Evolutionary conservation across 2,797 vertebrate genomes (phyloP).

Genomic region (Spinus pinus): DNA sequence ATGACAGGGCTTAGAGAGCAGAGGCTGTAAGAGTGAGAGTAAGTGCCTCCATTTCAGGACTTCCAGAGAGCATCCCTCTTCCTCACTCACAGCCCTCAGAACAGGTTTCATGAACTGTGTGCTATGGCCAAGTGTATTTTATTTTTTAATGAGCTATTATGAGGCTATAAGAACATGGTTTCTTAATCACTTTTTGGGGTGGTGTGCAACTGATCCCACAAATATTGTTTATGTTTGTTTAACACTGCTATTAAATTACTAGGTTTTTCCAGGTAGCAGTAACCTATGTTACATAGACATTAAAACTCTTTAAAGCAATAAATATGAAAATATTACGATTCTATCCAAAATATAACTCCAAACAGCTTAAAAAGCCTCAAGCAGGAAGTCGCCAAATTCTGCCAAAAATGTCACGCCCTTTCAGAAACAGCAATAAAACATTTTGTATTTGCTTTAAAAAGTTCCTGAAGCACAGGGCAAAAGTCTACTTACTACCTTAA

Average conservation of each 20-base stretch:
- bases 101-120: not conserved
- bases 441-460: not conserved
- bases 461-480: not conserved
- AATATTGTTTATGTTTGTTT: not conserved
- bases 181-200: not conserved
- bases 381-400: not conserved
- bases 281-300: not conserved
- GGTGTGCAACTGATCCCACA: accelerated
- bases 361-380: conserved; percentile 38
- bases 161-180: not conserved
- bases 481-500: not conserved
- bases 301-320: not conserved
- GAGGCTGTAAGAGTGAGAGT: not conserved
- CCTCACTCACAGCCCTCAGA: not conserved
- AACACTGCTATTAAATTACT: not conserved
- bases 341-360: conserved; percentile 70
- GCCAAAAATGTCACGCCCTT: not conserved
- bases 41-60: not conserved
- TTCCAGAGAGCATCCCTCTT: not conserved
- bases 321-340: conserved; percentile 48
- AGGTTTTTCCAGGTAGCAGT: not conserved
- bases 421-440: conserved; percentile 5
- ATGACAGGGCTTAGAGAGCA: not conserved
- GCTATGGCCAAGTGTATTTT: not conserved
- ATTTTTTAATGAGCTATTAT: not conserved